These are phyloP conservation scores for Lampris incognitus DNA, from an alignment of 2,113 vertebrate genomes.

Conservation along the genomic window DNA sequence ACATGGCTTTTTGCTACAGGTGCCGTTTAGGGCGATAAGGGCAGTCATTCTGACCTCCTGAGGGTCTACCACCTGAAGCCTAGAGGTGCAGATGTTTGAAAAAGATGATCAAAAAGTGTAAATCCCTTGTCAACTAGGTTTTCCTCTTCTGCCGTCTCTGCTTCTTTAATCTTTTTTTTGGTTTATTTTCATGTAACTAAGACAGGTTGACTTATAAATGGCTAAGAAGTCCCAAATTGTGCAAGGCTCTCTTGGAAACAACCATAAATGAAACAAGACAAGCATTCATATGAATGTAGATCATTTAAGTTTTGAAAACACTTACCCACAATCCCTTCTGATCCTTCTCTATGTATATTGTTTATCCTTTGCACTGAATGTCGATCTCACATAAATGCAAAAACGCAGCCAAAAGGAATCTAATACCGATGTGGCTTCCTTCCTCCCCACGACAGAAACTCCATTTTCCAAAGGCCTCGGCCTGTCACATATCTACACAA, in stretches of 20 bases:
- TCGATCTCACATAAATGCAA: slow-evolving; percentile 24
- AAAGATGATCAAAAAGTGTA: slow-evolving; percentile 4
- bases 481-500: slow-evolving; percentile 14
- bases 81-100: neutral
- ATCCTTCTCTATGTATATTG: slow-evolving; percentile 24
- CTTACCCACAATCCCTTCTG: slow-evolving; percentile 70
- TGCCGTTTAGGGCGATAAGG: slow-evolving; percentile 4
- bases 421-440: slow-evolving; percentile 3
- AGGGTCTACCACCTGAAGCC: neutral
- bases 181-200: neutral
- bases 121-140: neutral
- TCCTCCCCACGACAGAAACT: slow-evolving; percentile 45
- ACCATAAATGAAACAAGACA: neutral
- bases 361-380: slow-evolving; percentile 16
- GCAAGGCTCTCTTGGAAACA: neutral
- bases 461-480: slow-evolving; percentile 65
- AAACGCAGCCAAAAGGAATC: slow-evolving; percentile 40
- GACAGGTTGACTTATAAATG: neutral
- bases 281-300: neutral
- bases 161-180: too few relatives aligned
- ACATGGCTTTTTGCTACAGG: neutral
- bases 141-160: too few relatives aligned
- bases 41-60: slow-evolving; percentile 6
- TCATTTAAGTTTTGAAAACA: slow-evolving; percentile 20
- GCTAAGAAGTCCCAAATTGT: neutral